Percentiles rank a stretch among this genome's conserved stretches.
Evolutionary conservation across 2,888 invertebrate genomes (phyloP).

Genomic region (Eilema caniola): DNA sequence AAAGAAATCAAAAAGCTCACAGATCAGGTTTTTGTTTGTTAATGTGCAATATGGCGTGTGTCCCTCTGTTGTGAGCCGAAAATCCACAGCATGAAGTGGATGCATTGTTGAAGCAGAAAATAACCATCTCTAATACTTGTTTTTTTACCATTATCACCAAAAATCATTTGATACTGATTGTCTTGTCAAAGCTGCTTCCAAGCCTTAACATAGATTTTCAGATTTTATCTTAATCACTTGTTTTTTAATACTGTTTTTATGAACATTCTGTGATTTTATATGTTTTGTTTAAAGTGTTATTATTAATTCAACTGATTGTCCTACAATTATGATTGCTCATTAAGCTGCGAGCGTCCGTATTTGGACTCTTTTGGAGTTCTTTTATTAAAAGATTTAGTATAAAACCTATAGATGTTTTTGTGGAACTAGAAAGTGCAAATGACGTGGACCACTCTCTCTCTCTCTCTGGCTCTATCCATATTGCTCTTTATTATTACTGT

Average conservation of each 20-base stretch:
- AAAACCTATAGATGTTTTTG: neutral
- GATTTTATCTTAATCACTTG: constrained; percentile 43
- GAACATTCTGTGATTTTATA: constrained; percentile 25
- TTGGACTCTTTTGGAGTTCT: neutral
- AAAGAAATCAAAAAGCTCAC: constrained; percentile 64
- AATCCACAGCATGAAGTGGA: constrained; percentile 70
- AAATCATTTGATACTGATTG: constrained; percentile 44
- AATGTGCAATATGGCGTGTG: constrained; percentile 73
- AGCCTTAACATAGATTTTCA: constrained; percentile 50
- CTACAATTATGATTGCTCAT: neutral
- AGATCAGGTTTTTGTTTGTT: constrained; percentile 77
- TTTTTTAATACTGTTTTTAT: constrained; percentile 43
- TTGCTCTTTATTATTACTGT: neutral
- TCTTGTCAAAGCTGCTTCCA: constrained; percentile 46
- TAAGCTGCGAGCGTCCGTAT: neutral
- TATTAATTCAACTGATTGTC: constrained; percentile 6
- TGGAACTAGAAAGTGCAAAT: neutral
- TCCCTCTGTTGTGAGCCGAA: constrained; percentile 64
- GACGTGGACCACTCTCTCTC: neutral
- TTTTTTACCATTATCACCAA: constrained; percentile 34
- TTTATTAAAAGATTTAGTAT: neutral
- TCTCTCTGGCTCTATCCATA: neutral
- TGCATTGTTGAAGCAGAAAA: constrained; percentile 48
- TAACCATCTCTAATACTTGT: constrained; percentile 55
- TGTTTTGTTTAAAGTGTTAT: constrained; percentile 7